Conservation (phyloP, 2,888 invertebrate genomes). For the Trichogramma dendrolimi region DNA sequence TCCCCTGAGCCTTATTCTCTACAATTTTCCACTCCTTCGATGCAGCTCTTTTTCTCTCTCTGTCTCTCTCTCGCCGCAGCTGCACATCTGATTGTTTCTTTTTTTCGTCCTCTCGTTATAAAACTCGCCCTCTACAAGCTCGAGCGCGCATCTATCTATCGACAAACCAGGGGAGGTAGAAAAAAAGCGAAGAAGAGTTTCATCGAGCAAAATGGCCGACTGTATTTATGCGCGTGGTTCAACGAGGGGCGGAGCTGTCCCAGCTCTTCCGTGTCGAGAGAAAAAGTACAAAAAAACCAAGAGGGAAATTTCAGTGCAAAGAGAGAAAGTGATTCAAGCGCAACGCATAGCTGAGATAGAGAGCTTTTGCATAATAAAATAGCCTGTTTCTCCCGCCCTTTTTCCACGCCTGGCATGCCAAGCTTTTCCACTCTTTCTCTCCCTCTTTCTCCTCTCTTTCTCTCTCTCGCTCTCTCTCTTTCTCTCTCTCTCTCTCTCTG, state of each 20-base stretch:
- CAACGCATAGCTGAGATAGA: constrained; percentile 32
- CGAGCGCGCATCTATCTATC: constrained; percentile 27
- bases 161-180: constrained; percentile 16
- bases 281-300: constrained; percentile 2
- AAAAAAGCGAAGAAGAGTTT: constrained; percentile 39
- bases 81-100: constrained; percentile 14
- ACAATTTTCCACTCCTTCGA: constrained; percentile 19
- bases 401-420: constrained; percentile 23
- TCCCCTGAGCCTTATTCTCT: constrained; percentile 15
- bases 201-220: constrained; percentile 50
- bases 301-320: constrained; percentile 37
- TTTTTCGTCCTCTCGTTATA: constrained; percentile 24
- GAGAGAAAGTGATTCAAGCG: constrained; percentile 48
- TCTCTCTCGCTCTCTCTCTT: constrained; percentile 3
- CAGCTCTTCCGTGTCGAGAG: constrained; percentile 22
- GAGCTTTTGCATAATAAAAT: constrained; percentile 54
- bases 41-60: constrained; percentile 16
- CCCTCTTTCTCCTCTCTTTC: constrained; percentile 2
- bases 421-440: constrained; percentile 12
- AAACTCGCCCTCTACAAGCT: constrained; percentile 8
- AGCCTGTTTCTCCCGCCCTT: constrained; percentile 40
- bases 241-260: constrained; percentile 44
- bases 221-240: constrained; percentile 49
- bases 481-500: constrained; percentile 4
- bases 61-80: constrained; percentile 8